Base-by-base conservation (phyloP, 2,113 vertebrate species). In the Echinops telfairi region DNA sequence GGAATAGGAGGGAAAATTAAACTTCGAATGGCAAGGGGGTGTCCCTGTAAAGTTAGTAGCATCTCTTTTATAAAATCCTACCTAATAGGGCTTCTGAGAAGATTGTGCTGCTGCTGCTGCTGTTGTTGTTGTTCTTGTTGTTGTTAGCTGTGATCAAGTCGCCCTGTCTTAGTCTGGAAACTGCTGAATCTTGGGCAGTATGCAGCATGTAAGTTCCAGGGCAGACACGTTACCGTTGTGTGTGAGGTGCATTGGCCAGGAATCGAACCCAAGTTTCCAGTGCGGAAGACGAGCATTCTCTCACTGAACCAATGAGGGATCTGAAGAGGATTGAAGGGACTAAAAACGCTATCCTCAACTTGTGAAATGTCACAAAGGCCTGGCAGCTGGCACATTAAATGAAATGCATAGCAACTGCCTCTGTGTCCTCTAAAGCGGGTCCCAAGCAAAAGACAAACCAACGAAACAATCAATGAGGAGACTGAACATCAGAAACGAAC, bases 331-430 rank as follows among this genome's bases (percentile, higher is more conserved):
- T 17, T 1, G 23, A 17, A 23, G 6, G 31, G 11, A 81, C 16
- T 22, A 66, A 94, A 94, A 25, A 84, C 3, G 10, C 76, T 53
- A 31, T 14, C 38, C 3, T 1, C 4, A 23, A 57, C 16, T 10
- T 22, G 12, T 0, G 77, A 8, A 29, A 15, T 7, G 25, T 84
- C 43, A 25, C 57, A 19, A 40, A 25, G 4, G 12, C 9, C 23
- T 29, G 47, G 60, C 4, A 40, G 17, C 40, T 71, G 38, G 19
- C 17, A 29, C 33, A 38, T 0, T 36, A 53, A 73, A 17, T 23
- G n/a, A 66, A 87, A 62, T 11, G 19, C 0, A 58, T 0, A 82
- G 10, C 43, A 68, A 20, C 40, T 78, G 0, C 33, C 3, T 64
- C 14, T 73, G 20, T 7, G 19, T 29, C 27, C 22, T 38, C 27